phyloP scores from a whole-genome alignment of 2,113 vertebrate genomes.

The Chloebia gouldiae region DNA sequence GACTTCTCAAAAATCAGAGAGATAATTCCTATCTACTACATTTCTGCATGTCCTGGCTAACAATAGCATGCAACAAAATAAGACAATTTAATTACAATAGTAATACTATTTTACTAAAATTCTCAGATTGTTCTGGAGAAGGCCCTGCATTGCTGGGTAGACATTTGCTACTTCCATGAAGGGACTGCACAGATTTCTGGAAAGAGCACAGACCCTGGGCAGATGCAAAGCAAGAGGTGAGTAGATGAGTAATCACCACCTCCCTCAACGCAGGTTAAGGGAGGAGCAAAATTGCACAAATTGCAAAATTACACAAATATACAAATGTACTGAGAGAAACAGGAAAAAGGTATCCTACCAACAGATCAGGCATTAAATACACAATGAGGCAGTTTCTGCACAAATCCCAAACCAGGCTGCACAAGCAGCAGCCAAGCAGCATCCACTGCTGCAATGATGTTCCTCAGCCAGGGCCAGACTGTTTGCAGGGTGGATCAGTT shows the following conservation, averaged over 20 bases:
- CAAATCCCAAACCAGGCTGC: background rate
- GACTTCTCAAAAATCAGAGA: background rate
- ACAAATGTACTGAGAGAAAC: background rate
- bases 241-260: background rate
- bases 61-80: background rate
- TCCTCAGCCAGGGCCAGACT: background rate
- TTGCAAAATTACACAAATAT: constrained; percentile 36
- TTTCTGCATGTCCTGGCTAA: background rate
- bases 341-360: background rate
- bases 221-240: background rate
- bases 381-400: background rate
- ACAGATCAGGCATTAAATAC: constrained; percentile 28
- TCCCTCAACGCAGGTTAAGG: background rate
- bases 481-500: background rate
- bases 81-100: background rate
- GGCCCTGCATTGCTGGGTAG: background rate
- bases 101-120: background rate
- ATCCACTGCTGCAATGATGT: background rate
- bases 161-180: background rate
- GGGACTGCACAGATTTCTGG: background rate
- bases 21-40: background rate
- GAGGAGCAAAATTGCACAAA: constrained; percentile 24
- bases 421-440: background rate
- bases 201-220: background rate
- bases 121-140: background rate